These are phyloP conservation scores for Okamejei kenojei DNA, from an alignment of 2,797 vertebrate species.

Conservation along the genomic window DNA sequence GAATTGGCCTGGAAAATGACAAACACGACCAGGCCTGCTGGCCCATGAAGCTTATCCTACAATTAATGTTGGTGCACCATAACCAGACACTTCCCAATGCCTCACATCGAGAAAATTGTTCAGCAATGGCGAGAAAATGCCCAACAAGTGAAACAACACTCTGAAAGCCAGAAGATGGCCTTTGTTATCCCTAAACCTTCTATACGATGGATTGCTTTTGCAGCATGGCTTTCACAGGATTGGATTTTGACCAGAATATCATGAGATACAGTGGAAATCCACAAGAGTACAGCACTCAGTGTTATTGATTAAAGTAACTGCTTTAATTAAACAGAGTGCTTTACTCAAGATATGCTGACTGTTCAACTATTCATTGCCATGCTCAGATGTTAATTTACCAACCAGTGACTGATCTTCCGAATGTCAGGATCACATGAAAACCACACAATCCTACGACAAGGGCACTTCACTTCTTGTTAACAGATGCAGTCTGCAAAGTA, in stretches of 20 bases:
- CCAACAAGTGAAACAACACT: background rate
- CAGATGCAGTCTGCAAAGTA: background rate
- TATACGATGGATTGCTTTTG: background rate
- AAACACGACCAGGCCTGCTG: background rate
- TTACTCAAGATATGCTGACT: background rate
- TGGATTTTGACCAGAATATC: background rate
- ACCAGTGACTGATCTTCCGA: background rate
- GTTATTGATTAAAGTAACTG: constrained; percentile 8
- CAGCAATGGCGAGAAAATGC: background rate
- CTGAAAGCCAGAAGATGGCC: background rate
- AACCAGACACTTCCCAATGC: too few species aligned
- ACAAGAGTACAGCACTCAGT: background rate
- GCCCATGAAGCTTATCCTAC: background rate
- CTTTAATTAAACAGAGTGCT: constrained; percentile 9
- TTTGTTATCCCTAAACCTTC: background rate
- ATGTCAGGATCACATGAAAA: background rate
- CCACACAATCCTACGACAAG: background rate
- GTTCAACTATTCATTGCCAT: background rate
- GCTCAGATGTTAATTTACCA: background rate
- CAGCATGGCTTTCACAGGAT: background rate
- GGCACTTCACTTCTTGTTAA: background rate
- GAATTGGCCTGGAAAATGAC: background rate
- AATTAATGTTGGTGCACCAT: background rate
- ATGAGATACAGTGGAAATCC: background rate
- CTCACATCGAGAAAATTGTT: background rate